These are phyloP conservation scores for Sesia bembeciformis DNA, from an alignment of 2,888 invertebrate genomes.

Conservation along the genomic window DNA sequence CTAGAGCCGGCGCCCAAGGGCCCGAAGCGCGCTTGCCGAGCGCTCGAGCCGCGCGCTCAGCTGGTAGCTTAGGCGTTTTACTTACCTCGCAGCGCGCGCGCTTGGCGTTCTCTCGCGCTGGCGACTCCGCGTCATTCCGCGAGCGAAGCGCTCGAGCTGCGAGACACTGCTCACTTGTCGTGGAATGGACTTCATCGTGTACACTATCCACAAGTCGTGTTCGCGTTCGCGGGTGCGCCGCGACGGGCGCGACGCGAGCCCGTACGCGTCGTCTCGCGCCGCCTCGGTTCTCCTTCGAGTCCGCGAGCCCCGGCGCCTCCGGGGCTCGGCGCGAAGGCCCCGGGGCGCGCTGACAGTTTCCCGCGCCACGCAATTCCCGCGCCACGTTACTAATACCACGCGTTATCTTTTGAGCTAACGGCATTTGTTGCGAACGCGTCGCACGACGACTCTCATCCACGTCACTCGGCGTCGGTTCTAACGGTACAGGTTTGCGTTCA, in stretches of 20 bases:
- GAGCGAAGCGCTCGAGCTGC: conserved; percentile 31
- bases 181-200: conserved; percentile 6
- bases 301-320: conserved; percentile 44
- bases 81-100: conserved; percentile 15
- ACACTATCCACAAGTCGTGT: conserved; percentile 8
- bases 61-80: conserved; percentile 13
- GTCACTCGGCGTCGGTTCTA: conserved; percentile 16
- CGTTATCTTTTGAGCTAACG: conserved; percentile 17
- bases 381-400: conserved; percentile 23
- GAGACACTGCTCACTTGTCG: conserved; percentile 7
- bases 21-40: conserved; percentile 41
- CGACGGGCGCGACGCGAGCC: conserved; percentile 33
- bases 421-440: conserved; percentile 11
- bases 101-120: conserved; percentile 11
- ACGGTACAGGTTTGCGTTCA: conserved; percentile 8
- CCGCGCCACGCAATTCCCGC: conserved; percentile 21
- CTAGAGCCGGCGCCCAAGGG: conserved; percentile 57
- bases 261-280: conserved; percentile 34
- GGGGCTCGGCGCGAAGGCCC: conserved; percentile 61
- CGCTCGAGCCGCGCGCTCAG: conserved; percentile 26
- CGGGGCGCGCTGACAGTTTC: conserved; percentile 25
- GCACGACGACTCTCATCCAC: conserved; percentile 12
- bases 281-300: conserved; percentile 63
- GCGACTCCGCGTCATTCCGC: conserved; percentile 26
- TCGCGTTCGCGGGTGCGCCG: conserved; percentile 14